A percentile compares a stretch with the other conserved stretches of the same genome.
phyloP scores from a whole-genome alignment of 92 coral and sea anemone genomes.

The Scolanthus callimorphus region DNA sequence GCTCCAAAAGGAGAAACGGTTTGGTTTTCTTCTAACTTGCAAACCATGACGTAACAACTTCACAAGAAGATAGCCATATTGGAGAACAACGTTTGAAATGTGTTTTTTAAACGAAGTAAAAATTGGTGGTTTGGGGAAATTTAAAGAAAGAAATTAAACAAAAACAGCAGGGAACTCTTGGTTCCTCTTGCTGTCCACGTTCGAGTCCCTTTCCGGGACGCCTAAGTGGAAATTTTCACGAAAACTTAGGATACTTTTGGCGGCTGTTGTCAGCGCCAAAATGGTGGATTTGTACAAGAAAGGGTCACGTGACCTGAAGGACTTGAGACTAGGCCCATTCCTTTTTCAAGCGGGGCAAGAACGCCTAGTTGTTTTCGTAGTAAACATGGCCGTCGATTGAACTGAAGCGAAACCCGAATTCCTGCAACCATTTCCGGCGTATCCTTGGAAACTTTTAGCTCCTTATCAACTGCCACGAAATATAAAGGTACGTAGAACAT shows the following conservation, averaged over 20 bases:
- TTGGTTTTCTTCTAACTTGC: conserved; percentile 56
- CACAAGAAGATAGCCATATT: conserved; percentile 70
- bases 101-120: conserved; percentile 22
- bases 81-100: conserved; percentile 26
- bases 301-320: conserved; percentile 14
- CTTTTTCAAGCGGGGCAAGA: not conserved
- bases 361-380: conserved; percentile 15
- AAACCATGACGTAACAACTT: conserved; percentile 75
- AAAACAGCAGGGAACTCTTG: conserved; percentile 75
- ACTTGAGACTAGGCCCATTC: conserved; percentile 18
- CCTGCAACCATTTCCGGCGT: not conserved
- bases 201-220: conserved; percentile 78
- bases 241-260: conserved; percentile 20
- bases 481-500: not conserved
- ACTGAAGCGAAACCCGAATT: not conserved
- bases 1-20: conserved; percentile 83
- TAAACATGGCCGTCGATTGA: not conserved
- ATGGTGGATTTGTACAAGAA: conserved; percentile 32
- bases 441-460: not conserved
- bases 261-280: conserved; percentile 82
- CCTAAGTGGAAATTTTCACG: conserved; percentile 15
- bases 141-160: conserved; percentile 13
- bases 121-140: conserved; percentile 8
- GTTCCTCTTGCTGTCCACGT: conserved; percentile 44
- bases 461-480: not conserved